Evolutionary conservation across 2,888 invertebrate species (phyloP), one percentile per base, ranked within the genome.

Genomic region (Drosophila paramelanica): DNA sequence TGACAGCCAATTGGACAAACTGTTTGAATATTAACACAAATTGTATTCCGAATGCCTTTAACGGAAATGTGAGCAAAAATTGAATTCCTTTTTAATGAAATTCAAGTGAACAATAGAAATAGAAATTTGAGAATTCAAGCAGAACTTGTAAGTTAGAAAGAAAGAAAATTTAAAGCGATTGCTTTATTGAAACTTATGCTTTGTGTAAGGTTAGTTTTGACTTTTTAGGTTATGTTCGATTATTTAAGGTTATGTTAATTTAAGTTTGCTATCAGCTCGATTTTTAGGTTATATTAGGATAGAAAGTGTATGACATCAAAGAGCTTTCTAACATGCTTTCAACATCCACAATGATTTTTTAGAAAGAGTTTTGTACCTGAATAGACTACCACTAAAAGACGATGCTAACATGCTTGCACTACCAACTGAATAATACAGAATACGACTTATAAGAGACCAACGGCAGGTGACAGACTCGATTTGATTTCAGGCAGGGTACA

Each of bases 21-120:
- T 2, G 57, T 39, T 62, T 67, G 50, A 51, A 60, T 55, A 51
- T 66, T 51, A 55, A 49, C 51, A 52, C 42, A 67, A 70, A 69
- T 53, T 73, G 52, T 59, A 49, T 60, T 64, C 11, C 31, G 58
- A 73, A 50, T 70, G 65, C 41, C 59, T 39, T 39, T 59, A 69
- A 62, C 60, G 83, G 79, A 86, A 81, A 73, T 65, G 69, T 66
- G 70, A 53, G 14, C 56, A 65, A 53, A 53, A 64, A 53, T 66
- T 52, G 49, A 43, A 71, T 79, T 81, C 53, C 43, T 45, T 41
- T 51, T 27, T 43, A 53, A 38, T 31, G 38, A 3, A 33, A 64
- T 57, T 47, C 27, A 25, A 57, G 33, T 17, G 4, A 17, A 67
- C 49, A 55, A 56, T 51, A 43, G 23, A 43, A 20, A 10, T 20